phyloP scores from a whole-genome alignment of 2,113 vertebrate genomes.

The Lonchura striata region DNA sequence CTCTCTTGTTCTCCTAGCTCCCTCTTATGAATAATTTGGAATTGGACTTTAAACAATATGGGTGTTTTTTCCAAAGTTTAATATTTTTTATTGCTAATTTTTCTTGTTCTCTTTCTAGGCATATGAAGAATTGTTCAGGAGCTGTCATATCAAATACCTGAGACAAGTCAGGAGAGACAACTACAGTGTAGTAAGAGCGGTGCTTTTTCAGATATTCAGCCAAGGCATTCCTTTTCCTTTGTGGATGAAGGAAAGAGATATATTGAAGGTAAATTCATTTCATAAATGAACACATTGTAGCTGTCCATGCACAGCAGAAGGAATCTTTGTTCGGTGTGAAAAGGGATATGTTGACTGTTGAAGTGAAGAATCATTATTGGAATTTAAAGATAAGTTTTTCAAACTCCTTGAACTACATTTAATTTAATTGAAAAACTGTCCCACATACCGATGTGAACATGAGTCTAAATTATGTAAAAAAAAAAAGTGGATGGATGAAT shows the following conservation, averaged over 20 bases:
- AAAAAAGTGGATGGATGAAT: not conserved
- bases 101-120: conserved; percentile 54
- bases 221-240: conserved; percentile 76
- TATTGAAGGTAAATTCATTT: conserved; percentile 72
- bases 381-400: not conserved
- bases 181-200: conserved; percentile 73
- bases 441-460: not conserved
- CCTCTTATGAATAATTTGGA: not conserved
- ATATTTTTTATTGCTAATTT: not conserved
- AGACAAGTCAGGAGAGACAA: conserved; percentile 74
- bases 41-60: not conserved
- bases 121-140: conserved; percentile 74
- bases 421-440: not conserved
- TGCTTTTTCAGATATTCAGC: conserved; percentile 80
- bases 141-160: conserved; percentile 69
- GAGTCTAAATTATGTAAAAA: not conserved
- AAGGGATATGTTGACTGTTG: not conserved
- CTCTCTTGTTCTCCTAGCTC: not conserved
- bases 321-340: not conserved
- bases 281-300: not conserved
- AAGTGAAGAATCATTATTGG: not conserved
- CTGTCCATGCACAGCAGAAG: not conserved
- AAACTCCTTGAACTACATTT: not conserved
- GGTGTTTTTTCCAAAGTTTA: not conserved
- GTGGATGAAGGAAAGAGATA: conserved; percentile 82